Base-by-base conservation (phyloP, 2,797 vertebrate genomes). In the Simalia tracyae region DNA sequence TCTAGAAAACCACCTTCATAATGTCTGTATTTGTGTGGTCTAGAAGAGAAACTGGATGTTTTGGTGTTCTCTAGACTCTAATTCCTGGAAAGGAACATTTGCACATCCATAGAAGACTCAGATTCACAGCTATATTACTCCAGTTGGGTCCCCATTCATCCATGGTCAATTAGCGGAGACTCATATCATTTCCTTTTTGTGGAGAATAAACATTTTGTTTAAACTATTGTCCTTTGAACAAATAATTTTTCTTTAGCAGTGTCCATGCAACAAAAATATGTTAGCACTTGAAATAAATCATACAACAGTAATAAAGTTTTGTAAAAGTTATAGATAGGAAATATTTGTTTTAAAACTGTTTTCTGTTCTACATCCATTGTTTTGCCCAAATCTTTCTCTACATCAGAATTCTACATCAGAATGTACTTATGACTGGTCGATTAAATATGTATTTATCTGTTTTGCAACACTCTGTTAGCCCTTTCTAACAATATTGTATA, bases 381-480 rank as follows among this genome's bases (percentile, higher is more conserved):
- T 54, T 86, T 93, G 72, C 54, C 57, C 36, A 86, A 90, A 85
- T 46, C 50, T 46, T 92, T 90, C 87, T 94, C 50, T 91, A 24
- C 28, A 86, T 94, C 85, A 95, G 87, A 94, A 36, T 50, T 94
- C 50, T 91, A 24, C 28, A 86, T 94, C 85, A 95, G 87, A 94
- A 36, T 50, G 36, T 11, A 61, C 36, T 63, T 94, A 14, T 95
- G 93, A 96, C 93, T 94, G 95, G 92, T 87, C 93, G 12, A 84
- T 93, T 95, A 95, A 95, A 50, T 93, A 92, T 87, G 93, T 19
- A 89, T 94, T 87, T 91, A 94, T 94, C 93, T 95, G 87, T 94
- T 96, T 95, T 95, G 93, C 94, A 95, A 92, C 57, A 89, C 31
- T 91, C 87, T 94, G 84, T 95, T 96, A 93, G 91, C n/a, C 28